A percentile compares a stretch with the other conserved stretches of the same genome.
phyloP scores from a whole-genome alignment of 1,140 invertebrate genomes.

The Apis cerana region DNA sequence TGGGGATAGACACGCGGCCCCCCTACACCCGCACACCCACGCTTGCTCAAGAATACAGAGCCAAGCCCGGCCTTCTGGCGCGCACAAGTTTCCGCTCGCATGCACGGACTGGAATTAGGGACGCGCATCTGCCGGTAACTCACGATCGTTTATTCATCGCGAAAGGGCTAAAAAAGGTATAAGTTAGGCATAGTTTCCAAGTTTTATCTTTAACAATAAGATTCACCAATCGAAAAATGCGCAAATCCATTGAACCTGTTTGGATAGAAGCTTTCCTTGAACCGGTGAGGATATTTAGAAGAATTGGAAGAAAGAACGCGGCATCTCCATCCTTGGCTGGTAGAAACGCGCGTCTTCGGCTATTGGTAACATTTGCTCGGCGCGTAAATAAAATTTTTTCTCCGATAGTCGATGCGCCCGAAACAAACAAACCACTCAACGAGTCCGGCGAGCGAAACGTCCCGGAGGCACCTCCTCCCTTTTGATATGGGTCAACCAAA shows the following conservation, averaged over 20 bases:
- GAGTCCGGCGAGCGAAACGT: conserved; percentile 42
- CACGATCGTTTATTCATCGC: conserved; percentile 4
- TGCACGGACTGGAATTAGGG: conserved; percentile 13
- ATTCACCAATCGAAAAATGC: neutral
- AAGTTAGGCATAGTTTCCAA: neutral
- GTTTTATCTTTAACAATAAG: too few species aligned
- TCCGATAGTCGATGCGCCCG: conserved; percentile 53
- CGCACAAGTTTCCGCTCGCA: neutral
- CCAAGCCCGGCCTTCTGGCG: conserved; percentile 1
- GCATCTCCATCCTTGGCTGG: too few species aligned
- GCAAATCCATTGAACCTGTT: too few species aligned
- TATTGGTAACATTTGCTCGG: conserved; percentile 41
- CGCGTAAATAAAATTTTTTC: conserved; percentile 59
- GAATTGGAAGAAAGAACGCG: too few species aligned
- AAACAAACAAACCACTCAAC: conserved; percentile 64
- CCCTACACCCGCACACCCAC: neutral
- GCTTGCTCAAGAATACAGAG: conserved; percentile 30
- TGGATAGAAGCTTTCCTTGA: too few species aligned
- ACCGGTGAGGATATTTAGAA: too few species aligned
- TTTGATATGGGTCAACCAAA: conserved; percentile 64
- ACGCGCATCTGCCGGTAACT: neutral
- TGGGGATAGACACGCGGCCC: conserved; percentile 27
- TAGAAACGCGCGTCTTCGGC: neutral
- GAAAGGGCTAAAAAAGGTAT: too few species aligned
- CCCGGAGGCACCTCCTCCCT: conserved; percentile 43